These are phyloP conservation scores for Phorcus lineatus DNA, from an alignment of 2,888 invertebrate species.

Conservation along the genomic window DNA sequence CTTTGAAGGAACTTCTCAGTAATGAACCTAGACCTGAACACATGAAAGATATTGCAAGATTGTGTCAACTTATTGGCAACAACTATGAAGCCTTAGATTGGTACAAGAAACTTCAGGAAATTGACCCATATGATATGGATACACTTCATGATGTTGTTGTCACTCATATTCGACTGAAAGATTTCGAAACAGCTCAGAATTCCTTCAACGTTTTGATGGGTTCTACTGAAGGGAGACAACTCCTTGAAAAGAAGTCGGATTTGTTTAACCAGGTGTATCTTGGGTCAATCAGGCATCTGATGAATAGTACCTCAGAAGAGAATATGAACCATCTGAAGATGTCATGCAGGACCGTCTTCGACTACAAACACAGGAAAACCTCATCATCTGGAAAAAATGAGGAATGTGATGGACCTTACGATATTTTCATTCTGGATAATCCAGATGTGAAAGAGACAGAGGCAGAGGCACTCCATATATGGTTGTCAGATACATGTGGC, in stretches of 20 bases:
- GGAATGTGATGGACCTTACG: background rate
- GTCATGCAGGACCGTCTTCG: background rate
- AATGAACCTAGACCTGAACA: background rate
- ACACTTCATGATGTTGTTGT: background rate
- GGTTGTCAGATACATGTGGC: background rate
- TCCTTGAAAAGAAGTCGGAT: background rate
- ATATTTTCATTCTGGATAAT: background rate
- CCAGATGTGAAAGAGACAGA: background rate
- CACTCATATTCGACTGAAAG: background rate
- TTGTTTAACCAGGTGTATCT: slow-evolving; percentile 2
- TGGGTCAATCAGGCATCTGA: background rate
- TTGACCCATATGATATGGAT: background rate
- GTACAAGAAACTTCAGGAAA: background rate
- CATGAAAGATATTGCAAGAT: background rate
- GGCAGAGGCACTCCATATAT: background rate
- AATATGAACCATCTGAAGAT: background rate
- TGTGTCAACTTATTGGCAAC: background rate
- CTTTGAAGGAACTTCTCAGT: background rate
- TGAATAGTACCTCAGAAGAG: background rate
- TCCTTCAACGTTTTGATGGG: background rate
- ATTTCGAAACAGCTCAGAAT: background rate
- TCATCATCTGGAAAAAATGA: too few species aligned
- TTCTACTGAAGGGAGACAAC: background rate
- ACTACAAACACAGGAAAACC: background rate
- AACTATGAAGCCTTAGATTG: background rate